These are phyloP conservation scores for Pseudomyrmex dendroicus DNA, from an alignment of 1,140 invertebrate species.

Conservation along the genomic window DNA sequence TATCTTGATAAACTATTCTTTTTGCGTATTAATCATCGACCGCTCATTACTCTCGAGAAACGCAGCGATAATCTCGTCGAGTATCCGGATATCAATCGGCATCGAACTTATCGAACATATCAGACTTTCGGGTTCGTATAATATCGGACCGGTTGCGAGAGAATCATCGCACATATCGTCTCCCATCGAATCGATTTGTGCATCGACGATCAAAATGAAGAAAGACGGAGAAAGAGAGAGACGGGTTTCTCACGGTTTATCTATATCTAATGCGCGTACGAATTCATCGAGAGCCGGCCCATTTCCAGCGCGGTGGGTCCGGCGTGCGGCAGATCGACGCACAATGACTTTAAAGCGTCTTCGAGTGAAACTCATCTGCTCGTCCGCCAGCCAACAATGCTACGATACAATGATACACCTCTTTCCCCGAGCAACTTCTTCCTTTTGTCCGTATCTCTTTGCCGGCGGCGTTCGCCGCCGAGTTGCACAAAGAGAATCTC, in stretches of 20 bases:
- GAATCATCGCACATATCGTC: conserved; percentile 33
- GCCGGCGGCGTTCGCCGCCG: conserved; percentile 26
- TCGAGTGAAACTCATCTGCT: conserved; percentile 76
- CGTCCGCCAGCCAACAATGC: conserved; percentile 72
- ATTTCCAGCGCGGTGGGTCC: conserved; percentile 56
- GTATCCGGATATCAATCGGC: background rate
- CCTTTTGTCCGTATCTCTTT: conserved; percentile 40
- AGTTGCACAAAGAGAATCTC: conserved; percentile 24
- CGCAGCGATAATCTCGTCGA: background rate
- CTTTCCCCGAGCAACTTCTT: conserved; percentile 57
- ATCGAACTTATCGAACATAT: background rate
- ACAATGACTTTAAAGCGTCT: conserved; percentile 77
- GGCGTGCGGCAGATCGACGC: conserved; percentile 28
- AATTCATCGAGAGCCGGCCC: conserved; percentile 55
- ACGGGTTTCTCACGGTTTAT: conserved; percentile 10
- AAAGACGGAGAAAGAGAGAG: background rate
- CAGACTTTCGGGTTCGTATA: background rate
- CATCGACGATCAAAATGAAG: conserved; percentile 7
- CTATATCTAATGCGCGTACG: conserved; percentile 44
- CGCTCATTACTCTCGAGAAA: background rate
- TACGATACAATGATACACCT: conserved; percentile 74
- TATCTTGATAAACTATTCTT: background rate
- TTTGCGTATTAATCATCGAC: background rate
- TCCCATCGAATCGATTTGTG: conserved; percentile 52
- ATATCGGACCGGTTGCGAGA: background rate